Base-by-base conservation (phyloP, 2,888 invertebrate genomes). In the Sesia bembeciformis region DNA sequence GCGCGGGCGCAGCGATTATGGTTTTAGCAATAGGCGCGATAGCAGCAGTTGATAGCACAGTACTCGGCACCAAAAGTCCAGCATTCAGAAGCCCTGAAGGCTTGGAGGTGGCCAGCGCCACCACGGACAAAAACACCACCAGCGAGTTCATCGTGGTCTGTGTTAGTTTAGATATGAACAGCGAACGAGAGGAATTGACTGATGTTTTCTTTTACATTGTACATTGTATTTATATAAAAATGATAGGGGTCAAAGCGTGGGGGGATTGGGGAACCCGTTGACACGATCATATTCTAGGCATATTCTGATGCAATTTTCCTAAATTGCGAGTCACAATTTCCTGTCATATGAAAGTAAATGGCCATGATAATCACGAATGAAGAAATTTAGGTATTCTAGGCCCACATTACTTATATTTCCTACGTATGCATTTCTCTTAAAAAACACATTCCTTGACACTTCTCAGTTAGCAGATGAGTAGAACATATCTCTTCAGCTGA, bases 101-200 rank as follows among this genome's bases (percentile, higher is more conserved):
- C 40, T 51, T 52, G 53, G 63, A 57, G 4, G 61, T 57, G 38
- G 61, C 59, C 39, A 57, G 63, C 64, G 8, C 72, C 69, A 88
- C 68, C 60, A 90, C 74, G 71, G 84, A 84, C 69, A 78, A 84
- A 77, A 89, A 78, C 63, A 80, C 81, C 73, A 80, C 76, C 77
- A 72, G 62, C 66, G 68, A 68, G 66, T 68, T 69, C 72, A 73
- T 73, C 57, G 55, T 54, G 53, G 68, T 67, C 68, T 68, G 68
- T 67, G 65, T 62, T 65, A 52, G 52, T 59, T 55, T 56, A 56
- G 56, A n/a, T 64, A 40, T 39, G 55, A 53, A 52, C 8, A 38
- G 39, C n/a, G 38, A 43, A 46, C 6, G 41, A 51, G 39, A 6
- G 41, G 42, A 41, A 52, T 49, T 40, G 40, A 58, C 55, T 23